These are phyloP conservation scores for Peromyscus attwateri DNA, from an alignment of 2,797 vertebrate species.

Conservation along the genomic window DNA sequence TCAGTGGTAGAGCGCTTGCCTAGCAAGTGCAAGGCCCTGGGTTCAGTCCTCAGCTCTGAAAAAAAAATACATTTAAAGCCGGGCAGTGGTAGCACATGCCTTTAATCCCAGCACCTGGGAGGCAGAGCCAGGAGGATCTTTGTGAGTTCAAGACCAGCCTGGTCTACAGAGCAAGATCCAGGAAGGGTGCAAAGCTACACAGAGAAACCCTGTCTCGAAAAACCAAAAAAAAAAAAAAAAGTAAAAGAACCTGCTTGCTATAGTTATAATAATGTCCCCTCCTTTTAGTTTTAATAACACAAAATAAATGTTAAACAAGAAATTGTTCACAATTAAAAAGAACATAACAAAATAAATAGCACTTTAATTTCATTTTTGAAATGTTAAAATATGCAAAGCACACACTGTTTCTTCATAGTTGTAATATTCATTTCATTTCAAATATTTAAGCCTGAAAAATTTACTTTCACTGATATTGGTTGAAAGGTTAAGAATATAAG, in stretches of 20 bases:
- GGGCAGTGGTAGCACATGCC: too few relatives aligned
- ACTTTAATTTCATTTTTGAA: neutral
- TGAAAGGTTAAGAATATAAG: neutral
- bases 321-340: neutral
- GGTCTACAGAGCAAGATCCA: too few relatives aligned
- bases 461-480: neutral
- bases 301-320: conserved; percentile 29
- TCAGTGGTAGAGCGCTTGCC: too few relatives aligned
- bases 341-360: neutral
- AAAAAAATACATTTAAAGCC: too few relatives aligned
- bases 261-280: neutral
- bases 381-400: neutral
- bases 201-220: too few relatives aligned
- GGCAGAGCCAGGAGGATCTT: too few relatives aligned
- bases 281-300: neutral
- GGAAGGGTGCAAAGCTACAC: too few relatives aligned
- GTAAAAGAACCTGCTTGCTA: neutral
- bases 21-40: too few relatives aligned
- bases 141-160: too few relatives aligned
- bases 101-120: too few relatives aligned
- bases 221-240: neutral
- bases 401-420: neutral
- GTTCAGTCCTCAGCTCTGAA: too few relatives aligned
- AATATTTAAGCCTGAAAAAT: neutral
- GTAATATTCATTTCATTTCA: neutral